These are phyloP conservation scores for Eulimnadia texana DNA, from an alignment of 1,140 invertebrate genomes.

Conservation along the genomic window DNA sequence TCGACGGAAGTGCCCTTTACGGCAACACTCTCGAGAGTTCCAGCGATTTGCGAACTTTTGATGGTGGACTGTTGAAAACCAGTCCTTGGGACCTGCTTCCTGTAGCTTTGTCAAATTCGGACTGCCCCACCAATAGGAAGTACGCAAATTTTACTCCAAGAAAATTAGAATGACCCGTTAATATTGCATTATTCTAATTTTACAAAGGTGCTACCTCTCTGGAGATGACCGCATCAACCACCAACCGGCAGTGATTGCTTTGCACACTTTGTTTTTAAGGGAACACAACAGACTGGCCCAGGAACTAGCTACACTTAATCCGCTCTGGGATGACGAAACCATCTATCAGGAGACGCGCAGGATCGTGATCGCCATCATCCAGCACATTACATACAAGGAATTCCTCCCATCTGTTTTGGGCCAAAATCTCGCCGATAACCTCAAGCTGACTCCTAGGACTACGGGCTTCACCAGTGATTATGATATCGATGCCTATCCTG, in stretches of 20 bases:
- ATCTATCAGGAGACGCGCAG: conserved; percentile 72
- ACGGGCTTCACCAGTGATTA: conserved; percentile 56
- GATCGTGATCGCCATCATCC: conserved; percentile 59
- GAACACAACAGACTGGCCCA: conserved; percentile 83
- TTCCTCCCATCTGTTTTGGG: conserved; percentile 68
- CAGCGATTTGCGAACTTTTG: conserved; percentile 34
- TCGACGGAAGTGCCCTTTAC: conserved; percentile 61
- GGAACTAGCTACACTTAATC: conserved; percentile 66
- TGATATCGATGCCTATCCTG: conserved; percentile 60
- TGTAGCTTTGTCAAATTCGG: neutral
- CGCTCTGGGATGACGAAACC: conserved; percentile 72
- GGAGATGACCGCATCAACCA: conserved; percentile 79
- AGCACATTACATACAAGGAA: conserved; percentile 75
- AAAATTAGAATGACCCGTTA: neutral
- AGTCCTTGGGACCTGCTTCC: conserved; percentile 28
- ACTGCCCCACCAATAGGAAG: neutral
- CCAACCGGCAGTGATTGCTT: conserved; percentile 57
- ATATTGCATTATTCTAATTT: too few relatives aligned
- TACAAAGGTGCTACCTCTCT: conserved; percentile 41
- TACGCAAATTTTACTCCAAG: neutral
- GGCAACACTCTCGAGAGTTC: conserved; percentile 36
- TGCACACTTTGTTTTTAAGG: conserved; percentile 69
- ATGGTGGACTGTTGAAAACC: conserved; percentile 32
- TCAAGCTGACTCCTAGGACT: conserved; percentile 39
- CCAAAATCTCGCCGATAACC: conserved; percentile 43